Conservation (phyloP, 2,113 vertebrate species). For the Anoura caudifer region DNA sequence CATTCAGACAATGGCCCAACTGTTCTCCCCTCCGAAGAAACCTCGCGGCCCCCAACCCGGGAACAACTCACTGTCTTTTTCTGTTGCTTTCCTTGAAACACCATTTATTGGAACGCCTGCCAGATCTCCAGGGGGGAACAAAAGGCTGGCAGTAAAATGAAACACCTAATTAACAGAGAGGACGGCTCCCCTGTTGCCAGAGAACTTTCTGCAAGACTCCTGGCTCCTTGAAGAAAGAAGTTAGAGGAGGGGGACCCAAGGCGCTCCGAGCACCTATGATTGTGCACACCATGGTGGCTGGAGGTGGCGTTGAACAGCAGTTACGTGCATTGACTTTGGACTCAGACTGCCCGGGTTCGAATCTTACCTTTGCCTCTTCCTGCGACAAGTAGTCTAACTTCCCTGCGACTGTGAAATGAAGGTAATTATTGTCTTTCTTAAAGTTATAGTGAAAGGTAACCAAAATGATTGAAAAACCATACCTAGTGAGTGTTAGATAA, state of each 20-base stretch:
- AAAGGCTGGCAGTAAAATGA: slow-evolving; percentile 69
- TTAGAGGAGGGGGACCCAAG: background rate
- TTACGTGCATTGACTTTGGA: background rate
- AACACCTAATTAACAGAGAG: slow-evolving; percentile 68
- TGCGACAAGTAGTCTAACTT: background rate
- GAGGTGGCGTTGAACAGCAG: background rate
- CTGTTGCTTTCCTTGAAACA: slow-evolving; percentile 65
- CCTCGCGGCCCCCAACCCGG: slow-evolving; percentile 28
- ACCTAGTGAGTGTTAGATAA: background rate
- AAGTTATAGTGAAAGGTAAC: background rate
- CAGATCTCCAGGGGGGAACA: slow-evolving; percentile 60
- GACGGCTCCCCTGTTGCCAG: slow-evolving; percentile 29
- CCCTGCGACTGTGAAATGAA: background rate
- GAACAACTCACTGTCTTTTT: slow-evolving; percentile 55
- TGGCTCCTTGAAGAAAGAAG: background rate
- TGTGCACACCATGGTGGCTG: background rate
- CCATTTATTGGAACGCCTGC: slow-evolving; percentile 62
- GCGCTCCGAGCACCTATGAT: background rate
- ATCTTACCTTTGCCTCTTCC: background rate
- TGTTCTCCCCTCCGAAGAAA: slow-evolving; percentile 47
- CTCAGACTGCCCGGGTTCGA: background rate
- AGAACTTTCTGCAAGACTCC: slow-evolving; percentile 38
- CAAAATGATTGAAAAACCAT: background rate
- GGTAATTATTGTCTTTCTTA: background rate
- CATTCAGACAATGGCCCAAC: slow-evolving; percentile 35